Percentiles rank a stretch among this genome's conserved stretches.
Conservation (phyloP, 2,113 vertebrate species). For the Elgaria multicarinata region DNA sequence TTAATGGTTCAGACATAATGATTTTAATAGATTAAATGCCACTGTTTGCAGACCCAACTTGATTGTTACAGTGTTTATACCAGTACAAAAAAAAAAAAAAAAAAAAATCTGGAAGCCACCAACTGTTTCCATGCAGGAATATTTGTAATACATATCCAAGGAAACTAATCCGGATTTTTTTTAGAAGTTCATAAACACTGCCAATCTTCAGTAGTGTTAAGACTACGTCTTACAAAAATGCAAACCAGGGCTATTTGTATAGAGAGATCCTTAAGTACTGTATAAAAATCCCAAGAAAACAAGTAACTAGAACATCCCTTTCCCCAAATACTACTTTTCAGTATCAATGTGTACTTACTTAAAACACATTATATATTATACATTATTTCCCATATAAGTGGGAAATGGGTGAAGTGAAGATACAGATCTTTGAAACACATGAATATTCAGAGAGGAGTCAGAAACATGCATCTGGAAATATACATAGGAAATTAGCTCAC, state of each 20-base stretch:
- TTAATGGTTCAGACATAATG: background rate
- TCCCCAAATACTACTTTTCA: background rate
- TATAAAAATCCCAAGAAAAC: background rate
- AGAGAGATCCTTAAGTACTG: background rate
- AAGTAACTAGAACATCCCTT: background rate
- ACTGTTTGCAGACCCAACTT: no score
- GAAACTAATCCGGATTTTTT: background rate
- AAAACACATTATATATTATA: no score
- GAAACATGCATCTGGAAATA: background rate
- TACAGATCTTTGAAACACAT: background rate
- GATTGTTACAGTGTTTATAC: background rate
- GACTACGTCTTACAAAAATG: background rate
- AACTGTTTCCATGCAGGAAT: background rate
- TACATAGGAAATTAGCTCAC: background rate
- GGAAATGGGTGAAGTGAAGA: background rate
- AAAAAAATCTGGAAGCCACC: background rate
- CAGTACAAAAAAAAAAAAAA: background rate
- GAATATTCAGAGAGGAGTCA: background rate
- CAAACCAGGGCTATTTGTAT: background rate
- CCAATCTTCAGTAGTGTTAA: background rate
- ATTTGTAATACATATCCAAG: background rate
- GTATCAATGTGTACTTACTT: background rate
- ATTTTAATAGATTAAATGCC: background rate
- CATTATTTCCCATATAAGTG: background rate
- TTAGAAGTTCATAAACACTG: background rate